phyloP scores from a whole-genome alignment of 2,888 invertebrate species.

The Geotrupes spiniger region DNA sequence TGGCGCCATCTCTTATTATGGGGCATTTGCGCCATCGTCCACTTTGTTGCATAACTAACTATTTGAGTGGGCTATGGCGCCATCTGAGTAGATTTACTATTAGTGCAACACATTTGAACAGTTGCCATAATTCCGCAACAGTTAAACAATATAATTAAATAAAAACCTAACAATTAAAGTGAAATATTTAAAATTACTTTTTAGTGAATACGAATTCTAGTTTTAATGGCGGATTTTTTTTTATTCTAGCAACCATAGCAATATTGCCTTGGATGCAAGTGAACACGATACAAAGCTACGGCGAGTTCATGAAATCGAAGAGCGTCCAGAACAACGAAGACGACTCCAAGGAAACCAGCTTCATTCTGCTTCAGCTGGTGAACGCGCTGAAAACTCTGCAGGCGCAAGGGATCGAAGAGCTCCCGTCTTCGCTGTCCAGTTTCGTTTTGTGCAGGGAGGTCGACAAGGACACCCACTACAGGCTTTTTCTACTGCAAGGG shows the following conservation, averaged over 20 bases:
- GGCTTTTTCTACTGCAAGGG: conserved; percentile 75
- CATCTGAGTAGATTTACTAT: too few species aligned
- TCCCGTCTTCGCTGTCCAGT: conserved; percentile 66
- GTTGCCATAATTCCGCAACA: too few species aligned
- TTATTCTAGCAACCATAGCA: conserved; percentile 71
- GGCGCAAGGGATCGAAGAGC: conserved; percentile 78
- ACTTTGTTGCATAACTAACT: too few species aligned
- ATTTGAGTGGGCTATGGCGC: too few species aligned
- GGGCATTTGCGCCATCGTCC: too few species aligned
- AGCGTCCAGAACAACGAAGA: conserved; percentile 43
- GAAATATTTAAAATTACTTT: background rate
- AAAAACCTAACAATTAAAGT: background rate
- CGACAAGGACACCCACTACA: conserved; percentile 60
- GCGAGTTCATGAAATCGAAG: conserved; percentile 59
- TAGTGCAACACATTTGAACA: too few species aligned
- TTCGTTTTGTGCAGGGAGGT: conserved; percentile 69
- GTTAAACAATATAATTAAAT: background rate
- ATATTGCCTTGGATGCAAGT: conserved; percentile 73
- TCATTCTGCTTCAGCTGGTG: conserved; percentile 76
- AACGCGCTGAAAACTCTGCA: conserved; percentile 80
- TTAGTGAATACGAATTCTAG: background rate
- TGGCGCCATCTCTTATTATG: too few species aligned
- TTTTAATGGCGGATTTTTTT: background rate
- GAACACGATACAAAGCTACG: conserved; percentile 71
- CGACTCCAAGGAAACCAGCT: conserved; percentile 64